Percentiles rank a stretch among this genome's conserved stretches.
Evolutionary conservation across 1,140 invertebrate genomes (phyloP).

Genomic region (Pseudomyrmex gracilis): DNA sequence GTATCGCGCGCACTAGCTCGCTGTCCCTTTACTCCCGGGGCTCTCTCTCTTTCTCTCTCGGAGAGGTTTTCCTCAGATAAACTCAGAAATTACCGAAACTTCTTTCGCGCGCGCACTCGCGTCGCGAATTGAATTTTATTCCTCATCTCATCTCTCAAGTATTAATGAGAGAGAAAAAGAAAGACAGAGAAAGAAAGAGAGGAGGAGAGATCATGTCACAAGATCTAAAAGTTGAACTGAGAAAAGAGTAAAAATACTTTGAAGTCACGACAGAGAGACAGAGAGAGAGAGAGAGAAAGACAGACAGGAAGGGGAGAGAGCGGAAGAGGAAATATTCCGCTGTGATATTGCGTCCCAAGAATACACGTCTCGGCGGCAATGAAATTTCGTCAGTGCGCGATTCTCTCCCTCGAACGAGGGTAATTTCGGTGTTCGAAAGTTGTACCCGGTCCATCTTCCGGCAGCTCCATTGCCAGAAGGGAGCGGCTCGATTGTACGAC

Average conservation of each 20-base stretch:
- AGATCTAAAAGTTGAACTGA: no score
- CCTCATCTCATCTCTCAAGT: slow-evolving; percentile 12
- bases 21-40: slow-evolving; percentile 54
- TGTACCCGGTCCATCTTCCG: not conserved
- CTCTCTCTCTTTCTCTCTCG: no score
- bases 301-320: not conserved
- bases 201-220: no score
- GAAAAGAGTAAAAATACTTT: not conserved
- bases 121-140: slow-evolving; percentile 55
- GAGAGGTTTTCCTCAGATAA: slow-evolving; percentile 43
- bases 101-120: slow-evolving; percentile 11
- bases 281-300: not conserved
- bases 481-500: slow-evolving; percentile 54
- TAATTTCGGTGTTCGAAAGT: slow-evolving; percentile 49
- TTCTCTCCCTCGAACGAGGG: slow-evolving; percentile 2
- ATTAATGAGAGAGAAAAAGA: slow-evolving; percentile 40
- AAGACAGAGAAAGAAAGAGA: not conserved
- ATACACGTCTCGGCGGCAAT: not conserved
- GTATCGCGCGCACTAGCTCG: slow-evolving; percentile 46
- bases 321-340: not conserved
- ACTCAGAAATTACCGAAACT: slow-evolving; percentile 64
- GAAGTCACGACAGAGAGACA: not conserved
- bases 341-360: slow-evolving; percentile 25
- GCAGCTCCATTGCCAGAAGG: not conserved
- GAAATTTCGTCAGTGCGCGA: slow-evolving; percentile 36